Conservation (phyloP, 2,888 invertebrate species). For the Neoascia interrupta region DNA sequence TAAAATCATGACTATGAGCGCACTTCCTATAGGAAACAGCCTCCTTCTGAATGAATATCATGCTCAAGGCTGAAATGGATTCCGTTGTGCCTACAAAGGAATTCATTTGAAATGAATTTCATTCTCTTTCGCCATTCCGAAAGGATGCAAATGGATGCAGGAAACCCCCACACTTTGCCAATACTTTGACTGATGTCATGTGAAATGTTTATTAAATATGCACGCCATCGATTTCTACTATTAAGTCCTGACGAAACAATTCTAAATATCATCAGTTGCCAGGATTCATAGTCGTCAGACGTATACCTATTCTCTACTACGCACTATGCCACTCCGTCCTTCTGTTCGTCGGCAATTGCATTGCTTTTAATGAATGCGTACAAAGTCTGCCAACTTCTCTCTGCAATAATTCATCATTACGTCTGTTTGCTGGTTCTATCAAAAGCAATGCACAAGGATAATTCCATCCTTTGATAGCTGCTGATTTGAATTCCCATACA, state of each 20-base stretch:
- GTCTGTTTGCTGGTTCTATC: constrained; percentile 52
- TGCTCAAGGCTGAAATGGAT: constrained; percentile 54
- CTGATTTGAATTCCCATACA: constrained; percentile 49
- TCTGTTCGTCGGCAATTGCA: not conserved
- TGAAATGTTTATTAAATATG: constrained; percentile 65
- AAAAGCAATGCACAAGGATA: constrained; percentile 49
- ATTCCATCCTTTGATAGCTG: constrained; percentile 53
- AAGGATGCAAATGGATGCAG: not conserved
- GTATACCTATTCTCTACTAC: constrained; percentile 7
- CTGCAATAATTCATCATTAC: constrained; percentile 63
- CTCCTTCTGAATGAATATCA: too few relatives aligned
- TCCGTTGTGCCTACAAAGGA: constrained; percentile 41
- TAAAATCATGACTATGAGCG: constrained; percentile 20
- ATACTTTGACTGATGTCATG: constrained; percentile 35
- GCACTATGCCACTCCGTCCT: constrained; percentile 9
- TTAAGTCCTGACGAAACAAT: constrained; percentile 45
- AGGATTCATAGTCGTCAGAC: not conserved
- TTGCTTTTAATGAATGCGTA: constrained; percentile 35
- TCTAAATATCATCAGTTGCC: constrained; percentile 16
- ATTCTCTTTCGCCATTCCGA: constrained; percentile 5
- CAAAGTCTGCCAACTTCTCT: constrained; percentile 20
- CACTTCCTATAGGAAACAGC: not conserved
- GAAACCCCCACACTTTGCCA: not conserved
- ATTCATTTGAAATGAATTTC: constrained; percentile 58
- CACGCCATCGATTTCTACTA: constrained; percentile 62